Base-by-base conservation (phyloP, 2,888 invertebrate genomes). In the Rapana venosa region DNA sequence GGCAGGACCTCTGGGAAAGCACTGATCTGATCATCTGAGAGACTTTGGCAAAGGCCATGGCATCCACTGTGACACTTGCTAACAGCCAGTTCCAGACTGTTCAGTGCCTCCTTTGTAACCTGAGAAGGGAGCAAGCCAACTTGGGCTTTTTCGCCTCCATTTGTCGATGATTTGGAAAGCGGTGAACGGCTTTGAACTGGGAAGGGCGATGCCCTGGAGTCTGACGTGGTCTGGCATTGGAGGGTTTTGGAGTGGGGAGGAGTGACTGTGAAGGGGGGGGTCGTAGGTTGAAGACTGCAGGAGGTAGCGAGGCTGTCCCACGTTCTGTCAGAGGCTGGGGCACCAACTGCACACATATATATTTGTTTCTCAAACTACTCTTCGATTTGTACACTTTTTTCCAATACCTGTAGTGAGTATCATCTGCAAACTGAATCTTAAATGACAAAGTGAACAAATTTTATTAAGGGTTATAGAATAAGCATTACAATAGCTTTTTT, bases 31-130 rank as follows among this genome's bases (percentile, higher is more conserved):
- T 11, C n/a, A 61, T 1, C 26, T n/a, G 35, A 13, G 83, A 66
- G 35, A 70, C 35, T 26, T 84, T 32, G 11, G 35, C 35, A 20
- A 56, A 66, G 74, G 47, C 83, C 17, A 66, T n/a, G 32, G 56
- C 85, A 26, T 84, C 89, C 74, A 74, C n/a, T n/a, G 87, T 87
- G 77, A 61, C 66, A 74, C 83, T 89, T 89, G 74, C 83, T 85
- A n/a, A n/a, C n/a, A n/a, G n/a, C n/a, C n/a, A n/a, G n/a, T n/a
- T n/a, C n/a, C n/a, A n/a, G n/a, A 85, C 89, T 85, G 74, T 15
- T 87, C 66, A 70, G 70, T 11, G 74, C 87, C 74, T 70, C 66
- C 87, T 36, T n/a, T n/a, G n/a, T n/a, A n/a, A n/a, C n/a, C n/a
- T n/a, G n/a, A n/a, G 36, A 5, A n/a, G 87, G 2, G 87, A 36